A percentile compares a stretch with the other conserved stretches of the same genome.
These are phyloP conservation scores for Vesta saturnalis DNA, from an alignment of 2,888 invertebrate genomes.

Conservation along the genomic window DNA sequence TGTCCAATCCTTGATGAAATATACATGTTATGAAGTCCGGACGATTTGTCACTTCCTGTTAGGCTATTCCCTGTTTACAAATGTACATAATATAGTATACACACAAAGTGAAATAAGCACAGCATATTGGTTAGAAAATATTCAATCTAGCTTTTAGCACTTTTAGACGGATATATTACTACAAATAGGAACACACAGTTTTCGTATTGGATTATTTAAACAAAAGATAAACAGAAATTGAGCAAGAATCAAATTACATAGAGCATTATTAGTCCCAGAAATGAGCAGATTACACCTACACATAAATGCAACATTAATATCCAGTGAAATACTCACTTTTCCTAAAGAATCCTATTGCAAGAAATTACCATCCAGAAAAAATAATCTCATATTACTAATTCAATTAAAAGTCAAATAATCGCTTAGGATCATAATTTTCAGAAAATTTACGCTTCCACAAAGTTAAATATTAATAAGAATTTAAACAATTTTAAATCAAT, in stretches of 20 bases:
- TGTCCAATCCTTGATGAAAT: conserved; percentile 64
- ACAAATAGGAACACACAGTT: conserved; percentile 20
- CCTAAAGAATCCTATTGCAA: conserved; percentile 66
- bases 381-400: conserved; percentile 40
- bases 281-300: conserved; percentile 42
- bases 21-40: conserved; percentile 67
- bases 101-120: too few species aligned
- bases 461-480: conserved; percentile 14
- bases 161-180: background rate
- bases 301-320: conserved; percentile 44
- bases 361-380: conserved; percentile 49
- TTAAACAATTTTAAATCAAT: background rate
- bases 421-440: conserved; percentile 8
- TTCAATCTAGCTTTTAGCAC: background rate
- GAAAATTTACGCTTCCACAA: conserved; percentile 11
- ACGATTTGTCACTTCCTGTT: conserved; percentile 72
- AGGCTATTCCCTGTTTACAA: conserved; percentile 75
- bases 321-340: conserved; percentile 66
- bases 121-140: background rate
- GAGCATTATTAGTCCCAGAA: conserved; percentile 31
- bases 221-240: conserved; percentile 17
- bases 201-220: conserved; percentile 20
- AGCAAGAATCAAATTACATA: conserved; percentile 25
- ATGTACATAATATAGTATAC: conserved; percentile 2
- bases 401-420: conserved; percentile 22